These are phyloP conservation scores for Cataglyphis rosenhaueri DNA, from an alignment of 2,888 invertebrate genomes.

Conservation along the genomic window DNA sequence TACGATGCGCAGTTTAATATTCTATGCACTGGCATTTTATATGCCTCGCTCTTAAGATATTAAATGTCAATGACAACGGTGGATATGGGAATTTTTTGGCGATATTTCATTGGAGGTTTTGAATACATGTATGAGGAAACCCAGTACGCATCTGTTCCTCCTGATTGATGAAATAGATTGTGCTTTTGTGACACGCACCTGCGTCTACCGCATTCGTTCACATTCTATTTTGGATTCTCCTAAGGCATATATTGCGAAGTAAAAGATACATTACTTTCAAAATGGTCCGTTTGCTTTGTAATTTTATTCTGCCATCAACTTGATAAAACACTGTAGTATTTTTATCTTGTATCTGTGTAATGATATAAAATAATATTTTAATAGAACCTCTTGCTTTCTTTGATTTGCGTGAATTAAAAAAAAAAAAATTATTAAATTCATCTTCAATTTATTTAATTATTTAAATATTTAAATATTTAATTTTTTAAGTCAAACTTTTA, in stretches of 20 bases:
- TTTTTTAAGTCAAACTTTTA: constrained; percentile 12
- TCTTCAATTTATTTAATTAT: neutral
- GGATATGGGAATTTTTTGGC: constrained; percentile 37
- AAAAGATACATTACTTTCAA: constrained; percentile 47
- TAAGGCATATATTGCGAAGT: constrained; percentile 51
- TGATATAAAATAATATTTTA: neutral
- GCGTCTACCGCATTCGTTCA: constrained; percentile 69
- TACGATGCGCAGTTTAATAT: constrained; percentile 21
- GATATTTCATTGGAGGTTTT: constrained; percentile 64
- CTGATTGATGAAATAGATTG: constrained; percentile 83
- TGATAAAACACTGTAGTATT: constrained; percentile 3
- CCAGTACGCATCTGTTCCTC: constrained; percentile 79
- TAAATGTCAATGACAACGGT: constrained; percentile 45
- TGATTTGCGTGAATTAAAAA: neutral
- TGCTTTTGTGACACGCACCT: constrained; percentile 80
- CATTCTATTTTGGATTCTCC: constrained; percentile 60
- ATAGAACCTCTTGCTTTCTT: neutral
- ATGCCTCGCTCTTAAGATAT: constrained; percentile 48
- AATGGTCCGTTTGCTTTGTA: constrained; percentile 14
- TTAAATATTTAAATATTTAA: neutral
- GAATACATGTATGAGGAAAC: constrained; percentile 62
- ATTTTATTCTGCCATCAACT: constrained; percentile 19
- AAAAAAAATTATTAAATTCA: neutral
- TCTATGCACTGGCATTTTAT: constrained; percentile 35
- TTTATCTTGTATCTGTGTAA: neutral